These are phyloP conservation scores for Vanessa cardui DNA, from an alignment of 2,888 invertebrate species.

Conservation along the genomic window DNA sequence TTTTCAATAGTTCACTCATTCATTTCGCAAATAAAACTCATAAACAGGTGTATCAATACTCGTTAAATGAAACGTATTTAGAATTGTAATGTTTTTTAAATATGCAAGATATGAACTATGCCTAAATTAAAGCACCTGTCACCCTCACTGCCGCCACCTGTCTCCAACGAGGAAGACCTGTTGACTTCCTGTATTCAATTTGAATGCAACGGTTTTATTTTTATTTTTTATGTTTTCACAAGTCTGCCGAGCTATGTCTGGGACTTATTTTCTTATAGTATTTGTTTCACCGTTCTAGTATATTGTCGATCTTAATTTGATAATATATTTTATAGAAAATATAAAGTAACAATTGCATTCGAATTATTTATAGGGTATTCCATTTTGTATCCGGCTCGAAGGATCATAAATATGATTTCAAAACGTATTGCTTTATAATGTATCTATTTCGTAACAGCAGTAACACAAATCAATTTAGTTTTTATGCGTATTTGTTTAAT, in stretches of 20 bases:
- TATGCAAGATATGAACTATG: too few relatives aligned
- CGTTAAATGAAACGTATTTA: too few relatives aligned
- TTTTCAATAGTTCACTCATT: too few relatives aligned
- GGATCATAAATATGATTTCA: constrained; percentile 15
- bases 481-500: neutral
- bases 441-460: constrained; percentile 14
- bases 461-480: constrained; percentile 4
- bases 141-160: neutral
- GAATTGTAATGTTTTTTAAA: too few relatives aligned
- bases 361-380: neutral
- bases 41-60: too few relatives aligned
- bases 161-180: neutral
- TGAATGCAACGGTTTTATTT: neutral
- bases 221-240: neutral
- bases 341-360: neutral
- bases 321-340: too few relatives aligned
- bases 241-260: neutral
- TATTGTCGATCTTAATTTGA: too few relatives aligned
- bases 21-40: too few relatives aligned
- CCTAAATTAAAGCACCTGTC: neutral
- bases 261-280: too few relatives aligned
- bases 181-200: neutral
- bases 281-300: too few relatives aligned
- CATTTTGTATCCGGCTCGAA: constrained; percentile 3
- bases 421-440: constrained; percentile 10